Percentiles rank a stretch among this genome's conserved stretches.
phyloP scores from a whole-genome alignment of 2,113 vertebrate genomes.

The Menidia beryllina region DNA sequence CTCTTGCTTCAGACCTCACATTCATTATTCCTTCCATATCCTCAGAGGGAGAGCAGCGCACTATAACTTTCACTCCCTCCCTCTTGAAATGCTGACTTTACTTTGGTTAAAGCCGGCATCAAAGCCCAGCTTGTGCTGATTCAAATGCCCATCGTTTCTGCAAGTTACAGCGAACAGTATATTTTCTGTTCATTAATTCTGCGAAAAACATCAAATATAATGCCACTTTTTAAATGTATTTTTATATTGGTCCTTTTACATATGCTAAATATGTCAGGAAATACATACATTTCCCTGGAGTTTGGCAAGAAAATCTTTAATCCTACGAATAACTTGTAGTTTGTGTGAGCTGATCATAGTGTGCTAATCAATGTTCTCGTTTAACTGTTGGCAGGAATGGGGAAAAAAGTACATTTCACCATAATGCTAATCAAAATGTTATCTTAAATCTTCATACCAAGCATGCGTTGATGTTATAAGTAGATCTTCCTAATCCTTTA shows the following conservation, averaged over 20 bases:
- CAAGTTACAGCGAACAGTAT: not conserved
- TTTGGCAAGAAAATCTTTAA: not conserved
- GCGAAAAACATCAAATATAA: not conserved
- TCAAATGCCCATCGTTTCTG: conserved; percentile 33
- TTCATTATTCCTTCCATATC: conserved; percentile 73
- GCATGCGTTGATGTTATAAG: not conserved
- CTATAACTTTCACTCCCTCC: conserved; percentile 34
- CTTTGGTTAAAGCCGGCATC: conserved; percentile 51
- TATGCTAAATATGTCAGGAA: not conserved
- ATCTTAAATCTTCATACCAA: not conserved
- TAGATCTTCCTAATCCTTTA: not conserved
- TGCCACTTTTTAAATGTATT: not conserved
- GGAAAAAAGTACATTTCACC: no score
- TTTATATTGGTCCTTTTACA: not conserved
- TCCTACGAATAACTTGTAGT: not conserved
- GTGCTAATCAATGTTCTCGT: no score
- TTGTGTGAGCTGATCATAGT: no score
- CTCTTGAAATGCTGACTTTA: conserved; percentile 49
- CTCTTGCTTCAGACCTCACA: conserved; percentile 68
- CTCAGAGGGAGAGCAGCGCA: conserved; percentile 49
- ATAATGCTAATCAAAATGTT: no score
- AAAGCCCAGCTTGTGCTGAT: conserved; percentile 35
- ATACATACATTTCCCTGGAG: not conserved
- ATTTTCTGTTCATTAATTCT: not conserved
- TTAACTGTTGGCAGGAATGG: no score